Conservation (phyloP, 1,140 invertebrate genomes). For the Centruroides vittatus region DNA sequence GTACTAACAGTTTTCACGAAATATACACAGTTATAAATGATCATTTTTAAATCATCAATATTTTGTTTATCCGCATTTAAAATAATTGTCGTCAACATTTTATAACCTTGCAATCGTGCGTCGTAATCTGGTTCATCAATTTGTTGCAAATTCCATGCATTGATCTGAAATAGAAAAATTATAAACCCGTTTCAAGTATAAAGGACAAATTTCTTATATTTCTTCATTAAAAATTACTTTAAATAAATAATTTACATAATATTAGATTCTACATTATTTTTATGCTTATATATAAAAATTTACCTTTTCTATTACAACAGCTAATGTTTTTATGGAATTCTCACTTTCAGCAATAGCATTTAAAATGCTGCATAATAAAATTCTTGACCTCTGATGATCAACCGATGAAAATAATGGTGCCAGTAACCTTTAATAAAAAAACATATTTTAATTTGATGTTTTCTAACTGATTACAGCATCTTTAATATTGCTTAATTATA, state of each 20-base stretch:
- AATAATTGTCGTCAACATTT: conserved; percentile 45
- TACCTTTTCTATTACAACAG: conserved; percentile 36
- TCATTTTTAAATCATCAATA: conserved; percentile 42
- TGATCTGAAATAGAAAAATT: conserved; percentile 41
- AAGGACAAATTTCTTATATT: no score
- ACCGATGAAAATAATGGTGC: conserved; percentile 25
- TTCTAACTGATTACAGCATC: no score
- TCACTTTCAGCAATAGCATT: conserved; percentile 18
- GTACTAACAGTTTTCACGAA: conserved; percentile 45
- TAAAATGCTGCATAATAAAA: conserved; percentile 25
- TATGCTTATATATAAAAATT: not conserved
- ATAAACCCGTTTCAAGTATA: not conserved
- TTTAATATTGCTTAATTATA: no score
- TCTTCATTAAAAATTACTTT: no score
- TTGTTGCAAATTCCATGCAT: conserved; percentile 69
- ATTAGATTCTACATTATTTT: no score
- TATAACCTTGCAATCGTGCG: conserved; percentile 46
- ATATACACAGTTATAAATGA: conserved; percentile 68
- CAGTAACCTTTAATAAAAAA: conserved; percentile 20
- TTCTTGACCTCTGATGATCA: conserved; percentile 22
- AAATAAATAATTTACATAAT: no score
- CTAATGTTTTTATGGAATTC: conserved; percentile 28
- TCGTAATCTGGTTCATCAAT: conserved; percentile 87
- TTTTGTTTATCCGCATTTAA: conserved; percentile 39
- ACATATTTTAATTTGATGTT: not conserved